Percentiles rank a stretch among this genome's conserved stretches.
Conservation (phyloP, 2,888 invertebrate genomes). For the Candidula unifasciata region DNA sequence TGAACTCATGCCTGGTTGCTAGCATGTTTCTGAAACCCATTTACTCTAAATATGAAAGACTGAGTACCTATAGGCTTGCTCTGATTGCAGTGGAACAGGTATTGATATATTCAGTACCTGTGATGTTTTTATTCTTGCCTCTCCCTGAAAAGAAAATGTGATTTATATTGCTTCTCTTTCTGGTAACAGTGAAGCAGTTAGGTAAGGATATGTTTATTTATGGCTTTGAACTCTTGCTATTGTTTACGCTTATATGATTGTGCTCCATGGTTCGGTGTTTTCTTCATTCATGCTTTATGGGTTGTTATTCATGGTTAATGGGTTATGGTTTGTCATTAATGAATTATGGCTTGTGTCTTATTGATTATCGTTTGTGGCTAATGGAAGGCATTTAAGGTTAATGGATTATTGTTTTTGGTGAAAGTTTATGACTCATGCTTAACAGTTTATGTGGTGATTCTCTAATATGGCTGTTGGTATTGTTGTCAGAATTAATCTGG, state of each 20-base stretch:
- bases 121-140: background rate
- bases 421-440: too few species aligned
- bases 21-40: too few species aligned
- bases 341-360: too few species aligned
- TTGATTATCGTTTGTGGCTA: too few species aligned
- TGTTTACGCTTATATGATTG: background rate
- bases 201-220: slow-evolving; percentile 51
- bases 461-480: background rate
- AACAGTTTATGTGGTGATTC: background rate
- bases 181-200: slow-evolving; percentile 56
- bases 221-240: background rate
- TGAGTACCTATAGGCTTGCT: background rate
- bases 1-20: too few species aligned
- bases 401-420: too few species aligned
- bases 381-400: too few species aligned
- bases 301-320: too few species aligned
- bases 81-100: background rate
- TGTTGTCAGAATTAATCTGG: background rate
- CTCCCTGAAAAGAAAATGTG: background rate
- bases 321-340: too few species aligned
- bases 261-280: too few species aligned
- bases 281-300: too few species aligned
- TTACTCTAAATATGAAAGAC: background rate
- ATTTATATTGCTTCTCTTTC: slow-evolving; percentile 36
- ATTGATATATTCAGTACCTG: background rate